Base-by-base conservation (phyloP, 1,140 invertebrate genomes). In the Drosophila lacertosa region DNA sequence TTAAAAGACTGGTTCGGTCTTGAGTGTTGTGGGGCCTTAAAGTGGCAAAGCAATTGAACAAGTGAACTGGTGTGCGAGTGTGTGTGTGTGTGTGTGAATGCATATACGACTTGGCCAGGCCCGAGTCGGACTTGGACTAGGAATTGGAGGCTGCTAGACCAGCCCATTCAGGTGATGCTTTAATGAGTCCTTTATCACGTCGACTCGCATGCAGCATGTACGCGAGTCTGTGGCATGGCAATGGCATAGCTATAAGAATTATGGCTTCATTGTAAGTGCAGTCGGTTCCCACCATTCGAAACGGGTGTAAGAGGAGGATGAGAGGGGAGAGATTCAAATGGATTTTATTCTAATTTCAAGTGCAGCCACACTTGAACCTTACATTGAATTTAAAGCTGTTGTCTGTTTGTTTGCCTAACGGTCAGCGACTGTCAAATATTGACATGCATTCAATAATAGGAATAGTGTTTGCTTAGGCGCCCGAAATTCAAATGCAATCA, bases 171-270 rank as follows among this genome's bases (percentile, higher is more conserved):
- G 70, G 82, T 88, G 82, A 86, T 86, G 82, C 86, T 86, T 86
- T 86, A 86, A 86, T 88, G 82, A 86, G 82, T 86, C 82, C 82
- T 86, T 89, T 86, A 86, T 86, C 82, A 86, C 83, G 77, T 88
- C 82, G 63, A 39, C 62, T 67, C 42, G 63, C 64, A 64, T 77
- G 73, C 67, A 74, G 62, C 63, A 77, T 44, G 54, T 22, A n/a
- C 47, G 37, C 33, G 54, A 50, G 62, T 35, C 37, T 54, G 60
- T 53, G 48, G 45, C 33, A 63, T 32, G 53, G 66, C 50, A 81
- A 45, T 55, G 48, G 40, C 33, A 66, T 77, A 63, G 63, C 55
- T 53, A 55, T 62, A 77, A 70, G 82, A 86, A 89, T 86, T 88
- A 86, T 88, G 65, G 82, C 82, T 86, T 86, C 74, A 86, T 83